Evolutionary conservation across 2,888 invertebrate genomes (phyloP).

Genomic region (Callimorpha dominula): DNA sequence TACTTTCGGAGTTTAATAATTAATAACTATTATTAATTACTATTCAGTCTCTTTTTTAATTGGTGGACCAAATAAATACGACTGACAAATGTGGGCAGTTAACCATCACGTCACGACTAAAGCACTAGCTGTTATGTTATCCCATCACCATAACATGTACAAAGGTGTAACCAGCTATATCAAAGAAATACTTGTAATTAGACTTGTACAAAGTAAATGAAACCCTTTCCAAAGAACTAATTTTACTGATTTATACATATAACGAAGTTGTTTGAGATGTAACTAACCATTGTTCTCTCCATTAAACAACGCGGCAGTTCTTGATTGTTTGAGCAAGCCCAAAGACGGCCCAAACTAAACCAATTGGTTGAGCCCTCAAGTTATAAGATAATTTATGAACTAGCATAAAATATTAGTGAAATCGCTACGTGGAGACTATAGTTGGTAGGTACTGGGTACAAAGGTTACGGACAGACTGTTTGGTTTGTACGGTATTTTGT

Average conservation of each 20-base stretch:
- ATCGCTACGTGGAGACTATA: conserved; percentile 20
- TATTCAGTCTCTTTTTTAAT: background rate
- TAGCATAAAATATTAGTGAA: conserved; percentile 47
- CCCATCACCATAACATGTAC: background rate
- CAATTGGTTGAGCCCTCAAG: conserved; percentile 49
- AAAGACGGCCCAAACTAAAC: conserved; percentile 39
- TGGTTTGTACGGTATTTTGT: conserved; percentile 13
- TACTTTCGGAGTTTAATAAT: no score
- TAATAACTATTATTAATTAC: background rate
- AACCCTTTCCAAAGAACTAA: conserved; percentile 34
- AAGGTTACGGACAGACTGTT: background rate
- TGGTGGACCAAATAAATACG: background rate
- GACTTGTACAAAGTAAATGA: conserved; percentile 37
- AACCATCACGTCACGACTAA: background rate
- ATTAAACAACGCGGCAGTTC: conserved; percentile 44
- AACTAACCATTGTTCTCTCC: conserved; percentile 52
- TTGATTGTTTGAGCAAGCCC: conserved; percentile 48
- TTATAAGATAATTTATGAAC: conserved; percentile 55
- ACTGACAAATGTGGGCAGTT: background rate
- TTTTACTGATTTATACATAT: conserved; percentile 48
- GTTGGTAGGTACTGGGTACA: background rate
- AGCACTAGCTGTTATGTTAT: background rate
- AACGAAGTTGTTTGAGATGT: conserved; percentile 46
- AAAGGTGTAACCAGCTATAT: conserved; percentile 8
- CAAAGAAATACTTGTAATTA: conserved; percentile 35